Conservation (phyloP, 2,113 vertebrate genomes). For the Dryoscopus gambensis region DNA sequence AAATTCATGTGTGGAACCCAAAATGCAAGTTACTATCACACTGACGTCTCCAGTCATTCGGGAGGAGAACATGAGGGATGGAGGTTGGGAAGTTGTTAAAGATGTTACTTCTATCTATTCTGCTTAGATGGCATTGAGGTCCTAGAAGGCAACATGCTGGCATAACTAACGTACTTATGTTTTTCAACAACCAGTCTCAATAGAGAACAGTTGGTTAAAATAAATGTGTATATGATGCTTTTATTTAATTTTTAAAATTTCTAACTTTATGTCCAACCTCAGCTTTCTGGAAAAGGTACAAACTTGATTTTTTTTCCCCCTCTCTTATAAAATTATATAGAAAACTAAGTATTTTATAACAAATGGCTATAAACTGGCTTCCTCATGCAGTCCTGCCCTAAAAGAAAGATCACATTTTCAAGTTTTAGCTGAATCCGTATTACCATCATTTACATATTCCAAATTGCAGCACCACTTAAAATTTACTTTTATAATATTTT, state of each 20-base stretch:
- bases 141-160: constrained; percentile 80
- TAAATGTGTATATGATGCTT: constrained; percentile 30
- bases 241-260: constrained; percentile 45
- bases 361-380: constrained; percentile 39
- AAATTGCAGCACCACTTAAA: background rate
- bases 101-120: constrained; percentile 46
- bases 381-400: constrained; percentile 20
- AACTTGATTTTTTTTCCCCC: background rate
- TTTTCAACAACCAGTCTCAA: constrained; percentile 34
- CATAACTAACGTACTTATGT: constrained; percentile 58
- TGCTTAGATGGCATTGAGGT: constrained; percentile 67
- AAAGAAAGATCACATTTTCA: constrained; percentile 27
- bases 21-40: constrained; percentile 98
- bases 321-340: background rate
- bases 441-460: background rate
- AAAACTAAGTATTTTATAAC: constrained; percentile 33
- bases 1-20: constrained; percentile 88
- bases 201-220: constrained; percentile 57
- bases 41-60: constrained; percentile 95
- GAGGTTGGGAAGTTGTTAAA: constrained; percentile 90
- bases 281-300: constrained; percentile 73
- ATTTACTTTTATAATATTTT: background rate
- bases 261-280: constrained; percentile 66
- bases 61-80: constrained; percentile 89
- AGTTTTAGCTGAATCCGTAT: constrained; percentile 10